Conservation (phyloP, 2,888 invertebrate genomes). For the Oligia latruncula region DNA sequence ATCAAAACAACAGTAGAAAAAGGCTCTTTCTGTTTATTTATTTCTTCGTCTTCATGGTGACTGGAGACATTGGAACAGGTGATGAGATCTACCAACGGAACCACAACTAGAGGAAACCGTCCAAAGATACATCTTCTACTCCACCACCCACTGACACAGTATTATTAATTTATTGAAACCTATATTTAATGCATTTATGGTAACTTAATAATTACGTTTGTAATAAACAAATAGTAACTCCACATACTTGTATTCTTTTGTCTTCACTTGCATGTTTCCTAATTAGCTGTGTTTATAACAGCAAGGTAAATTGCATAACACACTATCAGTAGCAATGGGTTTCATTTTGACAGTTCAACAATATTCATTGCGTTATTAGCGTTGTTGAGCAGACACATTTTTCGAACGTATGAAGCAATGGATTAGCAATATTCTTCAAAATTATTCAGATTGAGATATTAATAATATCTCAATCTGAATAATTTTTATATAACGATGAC, state of each 20-base stretch:
- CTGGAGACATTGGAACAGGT: conserved; percentile 43
- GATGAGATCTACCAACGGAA: conserved; percentile 39
- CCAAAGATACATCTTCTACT: too few relatives aligned
- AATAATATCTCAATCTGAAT: too few relatives aligned
- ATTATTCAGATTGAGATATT: too few relatives aligned
- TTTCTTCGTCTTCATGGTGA: background rate
- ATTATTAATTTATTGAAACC: conserved; percentile 7
- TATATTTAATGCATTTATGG: background rate
- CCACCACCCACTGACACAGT: background rate
- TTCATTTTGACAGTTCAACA: too few relatives aligned
- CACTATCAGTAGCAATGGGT: too few relatives aligned
- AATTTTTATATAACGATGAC: background rate
- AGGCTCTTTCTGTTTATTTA: background rate
- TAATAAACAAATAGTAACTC: background rate
- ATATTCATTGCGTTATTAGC: too few relatives aligned
- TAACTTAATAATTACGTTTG: background rate
- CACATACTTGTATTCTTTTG: background rate
- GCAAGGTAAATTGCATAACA: too few relatives aligned
- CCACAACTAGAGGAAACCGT: conserved; percentile 33
- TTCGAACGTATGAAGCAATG: too few relatives aligned
- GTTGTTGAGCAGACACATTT: too few relatives aligned
- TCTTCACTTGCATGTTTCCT: background rate
- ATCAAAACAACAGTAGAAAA: conserved; percentile 30
- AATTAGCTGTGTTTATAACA: background rate
- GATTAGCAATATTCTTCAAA: too few relatives aligned